Evolutionary conservation across 2,888 invertebrate species (phyloP), one percentile per base, ranked within the genome.

Genomic region (Pristionchus mayeri): DNA sequence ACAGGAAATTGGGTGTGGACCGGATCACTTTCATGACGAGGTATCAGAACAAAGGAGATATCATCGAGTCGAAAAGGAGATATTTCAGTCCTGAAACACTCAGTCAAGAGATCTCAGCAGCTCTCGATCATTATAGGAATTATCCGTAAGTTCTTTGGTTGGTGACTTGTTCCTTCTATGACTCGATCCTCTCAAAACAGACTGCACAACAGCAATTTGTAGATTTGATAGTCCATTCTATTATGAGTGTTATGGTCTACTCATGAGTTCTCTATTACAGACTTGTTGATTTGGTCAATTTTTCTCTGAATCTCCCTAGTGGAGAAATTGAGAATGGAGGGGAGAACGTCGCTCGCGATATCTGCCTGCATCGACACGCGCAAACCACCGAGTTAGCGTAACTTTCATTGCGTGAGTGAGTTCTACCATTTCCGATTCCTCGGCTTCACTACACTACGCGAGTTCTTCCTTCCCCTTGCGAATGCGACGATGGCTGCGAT

Each of bases 371-470:
- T 50, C 48, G 30, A 1, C 76, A 78, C 50, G 50, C 50, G 76
- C 30, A 78, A 18, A 78, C 48, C 48, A 78, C 76, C 76, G 76
- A 78, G 76, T 78, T n/a, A 50, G 50, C 34, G 18, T n/a, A 27
- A 6, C 24, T 24, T 75, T 13, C 76, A 78, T 78, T 78, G 40
- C 76, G 48, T 78, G 50, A 4, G 7, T 11, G 18, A 6, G 50
- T 30, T 78, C 50, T 78, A 30, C 34, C 18, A 3, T 78, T 71
- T 71, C 71, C 48, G 76, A 78, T 13, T 78, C 30, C 50, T 78
- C 34, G 76, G 76, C 21, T 78, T 78, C 50, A 50, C 50, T n/a
- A 78, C 48, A 27, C 76, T 78, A 6, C 76, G 76, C 30, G 76
- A 78, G 50, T 78, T 50, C 76, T 78, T 78, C 76, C 30, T 78